These are phyloP conservation scores for Pentalonia nigronervosa DNA, from an alignment of 1,140 invertebrate species.

Conservation along the genomic window DNA sequence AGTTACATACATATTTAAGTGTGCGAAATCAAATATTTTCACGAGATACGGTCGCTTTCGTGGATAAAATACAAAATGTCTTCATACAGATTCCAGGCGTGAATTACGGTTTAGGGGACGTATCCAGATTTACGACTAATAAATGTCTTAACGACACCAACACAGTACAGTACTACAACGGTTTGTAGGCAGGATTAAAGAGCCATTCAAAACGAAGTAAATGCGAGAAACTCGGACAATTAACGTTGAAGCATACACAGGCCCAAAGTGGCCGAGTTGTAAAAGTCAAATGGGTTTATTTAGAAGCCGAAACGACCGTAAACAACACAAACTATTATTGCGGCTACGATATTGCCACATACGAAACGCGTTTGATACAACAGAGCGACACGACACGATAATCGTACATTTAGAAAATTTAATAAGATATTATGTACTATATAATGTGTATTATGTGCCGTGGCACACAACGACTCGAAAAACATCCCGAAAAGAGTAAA, in stretches of 20 bases:
- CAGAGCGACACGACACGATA: background rate
- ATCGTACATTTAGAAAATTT: background rate
- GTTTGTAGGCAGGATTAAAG: conserved; percentile 39
- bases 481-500: background rate
- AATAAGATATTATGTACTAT: background rate
- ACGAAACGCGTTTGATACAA: background rate
- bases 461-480: background rate
- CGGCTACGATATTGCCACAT: background rate
- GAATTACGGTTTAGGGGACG: conserved; percentile 12
- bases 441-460: background rate
- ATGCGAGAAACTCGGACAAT: conserved; percentile 43
- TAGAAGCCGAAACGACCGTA: conserved; percentile 12
- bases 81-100: background rate
- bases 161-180: conserved; percentile 43
- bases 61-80: conserved; percentile 5
- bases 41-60: background rate
- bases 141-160: conserved; percentile 49
- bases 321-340: conserved; percentile 38
- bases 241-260: conserved; percentile 26
- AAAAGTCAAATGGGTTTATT: conserved; percentile 38
- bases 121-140: conserved; percentile 48
- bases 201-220: conserved; percentile 43
- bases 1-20: background rate
- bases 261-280: conserved; percentile 33
- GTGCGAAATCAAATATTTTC: background rate